Evolutionary conservation across 2,113 vertebrate genomes (phyloP).

Genomic region (Tonatia bakeri): DNA sequence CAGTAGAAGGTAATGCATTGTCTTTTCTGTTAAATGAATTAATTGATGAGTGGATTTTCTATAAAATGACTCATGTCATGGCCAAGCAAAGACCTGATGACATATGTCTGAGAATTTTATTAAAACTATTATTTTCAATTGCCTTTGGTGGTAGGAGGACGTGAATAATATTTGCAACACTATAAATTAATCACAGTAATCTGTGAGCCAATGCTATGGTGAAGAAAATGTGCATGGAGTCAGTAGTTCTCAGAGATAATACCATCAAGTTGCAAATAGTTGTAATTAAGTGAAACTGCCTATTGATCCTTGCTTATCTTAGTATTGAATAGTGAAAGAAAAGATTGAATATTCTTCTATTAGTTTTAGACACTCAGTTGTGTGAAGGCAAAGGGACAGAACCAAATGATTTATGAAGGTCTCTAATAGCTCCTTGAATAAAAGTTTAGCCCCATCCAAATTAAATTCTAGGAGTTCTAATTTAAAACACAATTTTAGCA

Average conservation of each 20-base stretch:
- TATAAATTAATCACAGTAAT: not conserved
- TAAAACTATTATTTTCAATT: not conserved
- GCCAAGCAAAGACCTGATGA: not conserved
- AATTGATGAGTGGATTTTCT: not conserved
- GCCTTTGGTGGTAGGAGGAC: not conserved
- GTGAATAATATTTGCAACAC: not conserved
- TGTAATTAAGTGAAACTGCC: conserved; percentile 22
- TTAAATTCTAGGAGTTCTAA: conserved; percentile 8
- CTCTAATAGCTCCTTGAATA: not conserved
- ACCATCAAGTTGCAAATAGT: not conserved
- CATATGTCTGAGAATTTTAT: not conserved
- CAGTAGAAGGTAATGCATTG: not conserved
- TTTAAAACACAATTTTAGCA: conserved; percentile 32
- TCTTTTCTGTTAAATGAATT: not conserved
- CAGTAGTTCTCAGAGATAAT: not conserved
- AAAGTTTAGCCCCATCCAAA: not conserved
- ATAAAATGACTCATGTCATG: not conserved
- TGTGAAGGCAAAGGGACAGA: not conserved
- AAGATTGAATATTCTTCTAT: not conserved
- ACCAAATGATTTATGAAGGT: conserved; percentile 29
- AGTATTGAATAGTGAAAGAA: not conserved
- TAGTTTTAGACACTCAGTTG: conserved; percentile 16
- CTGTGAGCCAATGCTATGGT: not conserved
- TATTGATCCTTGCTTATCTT: conserved; percentile 40
- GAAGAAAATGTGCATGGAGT: not conserved